Evolutionary conservation across 1,140 invertebrate genomes (phyloP), one percentile per base, ranked within the genome.

Genomic region (Drosophila chauvacae): DNA sequence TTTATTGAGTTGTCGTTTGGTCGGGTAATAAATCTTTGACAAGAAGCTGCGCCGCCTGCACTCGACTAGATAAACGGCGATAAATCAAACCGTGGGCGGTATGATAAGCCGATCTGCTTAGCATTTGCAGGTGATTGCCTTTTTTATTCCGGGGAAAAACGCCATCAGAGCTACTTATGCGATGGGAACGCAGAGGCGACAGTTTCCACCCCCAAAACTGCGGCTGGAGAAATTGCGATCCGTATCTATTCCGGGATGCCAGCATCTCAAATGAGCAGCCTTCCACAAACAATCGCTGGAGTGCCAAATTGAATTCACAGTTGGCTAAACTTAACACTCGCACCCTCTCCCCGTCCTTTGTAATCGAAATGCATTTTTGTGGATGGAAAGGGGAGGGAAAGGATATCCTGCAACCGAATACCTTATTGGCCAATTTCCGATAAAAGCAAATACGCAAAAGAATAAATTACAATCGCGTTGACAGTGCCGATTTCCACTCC

Each of bases 391-490:
- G 77, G 76, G 66, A 41, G 48, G 37, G 23, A 61, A 58, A 77
- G 83, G 83, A 86, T 87, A 65, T 86, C 83, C 84, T 79, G 63
- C 76, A 81, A 75, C 48, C 65, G 45, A 74, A 81, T 45, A 77
- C 68, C 80, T 72, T 77, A 77, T 73, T 81, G 53, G 58, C 60
- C 69, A 63, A 81, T 88, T 73, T 83, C 68, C 78, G 74, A 82
- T 84, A 76, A 79, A 63, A 42, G 60, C 45, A 55, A 80, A 71
- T 80, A 65, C 76, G 80, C 74, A 88, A 65, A 77, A 70, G 74
- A 79, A 88, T 88, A 90, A 90, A 90, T 90, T 80, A 90, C 72
- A 81, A 85, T 71, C 62, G 50, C 58, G 55, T 70, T 85, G 85
- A 85, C 86, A 90, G 83, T 47, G 51, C 57, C 33, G 42, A 61